phyloP scores from a whole-genome alignment of 1,140 invertebrate genomes.

The Pygmarrhopalites habei region DNA sequence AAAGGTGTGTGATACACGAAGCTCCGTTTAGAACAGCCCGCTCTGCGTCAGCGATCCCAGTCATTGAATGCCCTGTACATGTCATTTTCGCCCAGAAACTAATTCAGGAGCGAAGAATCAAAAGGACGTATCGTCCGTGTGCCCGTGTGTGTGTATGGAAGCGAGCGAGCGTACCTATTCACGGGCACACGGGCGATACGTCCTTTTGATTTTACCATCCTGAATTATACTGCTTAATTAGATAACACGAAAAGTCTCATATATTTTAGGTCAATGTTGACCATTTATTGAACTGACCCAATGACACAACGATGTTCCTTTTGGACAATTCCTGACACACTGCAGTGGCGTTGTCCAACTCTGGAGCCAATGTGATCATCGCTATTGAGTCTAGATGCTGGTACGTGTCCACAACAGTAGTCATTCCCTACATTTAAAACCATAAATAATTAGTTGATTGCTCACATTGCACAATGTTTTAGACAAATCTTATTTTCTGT shows the following conservation, averaged over 20 bases:
- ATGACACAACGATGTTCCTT: constrained; percentile 73
- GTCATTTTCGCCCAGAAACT: too few species aligned
- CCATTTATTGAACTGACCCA: constrained; percentile 62
- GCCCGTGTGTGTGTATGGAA: too few species aligned
- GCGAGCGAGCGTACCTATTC: too few species aligned
- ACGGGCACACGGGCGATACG: too few species aligned
- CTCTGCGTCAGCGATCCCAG: constrained; percentile 73
- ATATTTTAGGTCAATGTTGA: too few species aligned
- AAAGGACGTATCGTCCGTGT: too few species aligned
- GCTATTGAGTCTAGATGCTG: constrained; percentile 70
- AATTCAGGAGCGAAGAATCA: too few species aligned
- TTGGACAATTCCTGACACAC: constrained; percentile 66
- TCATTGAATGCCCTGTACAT: constrained; percentile 79
- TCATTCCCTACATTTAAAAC: constrained; percentile 32
- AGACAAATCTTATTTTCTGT: not conserved
- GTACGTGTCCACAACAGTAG: constrained; percentile 49
- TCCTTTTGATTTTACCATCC: too few species aligned
- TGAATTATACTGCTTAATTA: too few species aligned
- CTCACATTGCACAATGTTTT: too few species aligned
- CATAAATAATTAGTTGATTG: constrained; percentile 7
- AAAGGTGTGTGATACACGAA: constrained; percentile 93
- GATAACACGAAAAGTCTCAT: constrained; percentile 98
- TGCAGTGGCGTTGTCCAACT: constrained; percentile 62
- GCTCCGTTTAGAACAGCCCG: constrained; percentile 76
- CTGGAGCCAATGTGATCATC: constrained; percentile 90